Base-by-base conservation (phyloP, 2,113 vertebrate genomes). In the Ceyx cyanopectus region DNA sequence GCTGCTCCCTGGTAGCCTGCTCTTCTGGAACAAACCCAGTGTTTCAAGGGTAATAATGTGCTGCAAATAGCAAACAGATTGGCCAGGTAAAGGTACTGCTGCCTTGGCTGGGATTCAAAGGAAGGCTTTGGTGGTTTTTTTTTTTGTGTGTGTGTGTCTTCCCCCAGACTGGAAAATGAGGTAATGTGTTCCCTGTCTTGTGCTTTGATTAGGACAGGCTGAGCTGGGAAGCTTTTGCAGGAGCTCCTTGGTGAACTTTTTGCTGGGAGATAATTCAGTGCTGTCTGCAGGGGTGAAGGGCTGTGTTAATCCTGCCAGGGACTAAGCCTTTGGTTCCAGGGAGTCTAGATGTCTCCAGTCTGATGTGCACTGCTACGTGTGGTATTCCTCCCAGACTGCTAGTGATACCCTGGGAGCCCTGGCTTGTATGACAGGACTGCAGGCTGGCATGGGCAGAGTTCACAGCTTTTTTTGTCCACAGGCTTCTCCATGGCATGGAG, bases 321-420 rank as follows among this genome's bases (percentile, higher is more conserved):
- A 53, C 86, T 91, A 68, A 95, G 90, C 85, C 83, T 74, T 50
- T 84, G 93, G 86, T 95, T 95, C 95, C 95, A 93, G 89, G 43
- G 78, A 84, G 89, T 94, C 87, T 93, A 78, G 89, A 68, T 93
- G 87, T 11, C 92, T 89, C 87, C 45, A n/a, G 10, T 61, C 48
- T 69, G 90, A 62, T 37, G 70, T 2, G 4, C 56, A 29, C 73
- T 67, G 65, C 85, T 78, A 17, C 2, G 13, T 34, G 9, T 67
- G 85, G 73, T 81, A 75, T 70, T 73, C 56, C 80, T 80, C 12
- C 69, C 50, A 12, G 81, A 1, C 72, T 30, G 78, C 13, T 29
- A 65, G 82, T 0, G 7, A 30, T 91, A 6, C 80, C 51, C 53
- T 58, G 50, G 5, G 20, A 74, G 81, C 50, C 41, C 74, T n/a